Evolutionary conservation across 2,888 invertebrate genomes (phyloP).

Genomic region (Nymphalis polychloros): DNA sequence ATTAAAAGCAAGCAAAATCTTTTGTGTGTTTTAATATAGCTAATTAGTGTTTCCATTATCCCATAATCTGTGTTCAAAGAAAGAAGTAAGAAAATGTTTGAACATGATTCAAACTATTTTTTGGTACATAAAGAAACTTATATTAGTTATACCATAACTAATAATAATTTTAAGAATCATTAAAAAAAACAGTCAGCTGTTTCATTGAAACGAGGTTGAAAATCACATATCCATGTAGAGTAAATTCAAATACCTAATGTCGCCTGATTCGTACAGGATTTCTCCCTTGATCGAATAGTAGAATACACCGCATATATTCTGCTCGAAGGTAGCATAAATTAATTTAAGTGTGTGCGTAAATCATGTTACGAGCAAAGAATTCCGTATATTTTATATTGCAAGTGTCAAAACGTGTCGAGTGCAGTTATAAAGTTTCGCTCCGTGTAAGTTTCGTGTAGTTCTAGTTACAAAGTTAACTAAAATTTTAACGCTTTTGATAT

Average conservation of each 20-base stretch:
- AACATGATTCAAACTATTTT: too few relatives aligned
- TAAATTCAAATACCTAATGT: conserved; percentile 17
- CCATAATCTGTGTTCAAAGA: too few relatives aligned
- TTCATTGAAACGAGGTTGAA: not conserved
- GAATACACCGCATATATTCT: conserved; percentile 54
- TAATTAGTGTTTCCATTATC: too few relatives aligned
- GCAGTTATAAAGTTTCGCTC: conserved; percentile 28
- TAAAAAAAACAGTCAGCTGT: not conserved
- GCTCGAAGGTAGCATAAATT: conserved; percentile 56
- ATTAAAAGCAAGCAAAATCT: too few relatives aligned
- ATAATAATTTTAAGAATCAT: too few relatives aligned
- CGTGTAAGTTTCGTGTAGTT: conserved; percentile 12
- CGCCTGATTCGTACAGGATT: conserved; percentile 52
- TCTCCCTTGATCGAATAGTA: conserved; percentile 49
- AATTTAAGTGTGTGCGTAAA: conserved; percentile 62
- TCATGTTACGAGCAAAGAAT: conserved; percentile 19
- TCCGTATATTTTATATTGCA: conserved; percentile 29
- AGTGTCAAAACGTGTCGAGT: conserved; percentile 27
- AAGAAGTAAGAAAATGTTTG: too few relatives aligned
- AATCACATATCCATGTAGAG: conserved; percentile 4
- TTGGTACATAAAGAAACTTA: too few relatives aligned
- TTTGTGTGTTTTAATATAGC: too few relatives aligned
- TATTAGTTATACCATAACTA: too few relatives aligned
- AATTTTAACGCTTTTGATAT: conserved; percentile 1
- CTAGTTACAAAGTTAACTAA: conserved; percentile 6